A percentile compares a stretch with the other conserved stretches of the same genome.
These are phyloP conservation scores for Isaurus tuberculatus DNA, from an alignment of 92 coral and sea anemone genomes.

Conservation along the genomic window DNA sequence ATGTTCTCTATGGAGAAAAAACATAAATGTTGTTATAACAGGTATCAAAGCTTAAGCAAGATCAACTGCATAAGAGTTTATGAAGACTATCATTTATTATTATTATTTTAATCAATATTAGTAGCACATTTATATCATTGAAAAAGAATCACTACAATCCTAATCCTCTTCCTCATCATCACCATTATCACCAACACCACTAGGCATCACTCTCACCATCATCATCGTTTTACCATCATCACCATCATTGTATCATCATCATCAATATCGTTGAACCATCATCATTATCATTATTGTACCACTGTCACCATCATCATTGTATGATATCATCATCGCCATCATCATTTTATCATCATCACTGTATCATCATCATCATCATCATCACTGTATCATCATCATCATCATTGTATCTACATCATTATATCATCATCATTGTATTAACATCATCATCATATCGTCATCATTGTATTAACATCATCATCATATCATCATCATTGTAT, in stretches of 20 bases:
- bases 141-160: not conserved
- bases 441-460: no score
- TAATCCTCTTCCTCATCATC: not conserved
- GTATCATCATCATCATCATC: not conserved
- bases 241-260: not conserved
- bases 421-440: not conserved
- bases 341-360: not conserved
- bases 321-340: not conserved
- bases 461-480: no score
- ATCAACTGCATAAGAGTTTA: no score
- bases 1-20: conserved; percentile 72
- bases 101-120: no score
- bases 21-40: not conserved
- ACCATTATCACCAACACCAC: not conserved
- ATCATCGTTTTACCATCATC: not conserved
- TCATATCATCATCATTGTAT: not conserved
- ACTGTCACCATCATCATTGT: not conserved
- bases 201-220: not conserved
- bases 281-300: not conserved
- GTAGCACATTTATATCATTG: no score
- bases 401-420: not conserved
- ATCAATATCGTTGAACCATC: not conserved
- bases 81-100: no score
- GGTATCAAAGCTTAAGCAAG: not conserved
- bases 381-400: not conserved